Base-by-base conservation (phyloP, 2,888 invertebrate species). In the Tolmerus cingulatus region DNA sequence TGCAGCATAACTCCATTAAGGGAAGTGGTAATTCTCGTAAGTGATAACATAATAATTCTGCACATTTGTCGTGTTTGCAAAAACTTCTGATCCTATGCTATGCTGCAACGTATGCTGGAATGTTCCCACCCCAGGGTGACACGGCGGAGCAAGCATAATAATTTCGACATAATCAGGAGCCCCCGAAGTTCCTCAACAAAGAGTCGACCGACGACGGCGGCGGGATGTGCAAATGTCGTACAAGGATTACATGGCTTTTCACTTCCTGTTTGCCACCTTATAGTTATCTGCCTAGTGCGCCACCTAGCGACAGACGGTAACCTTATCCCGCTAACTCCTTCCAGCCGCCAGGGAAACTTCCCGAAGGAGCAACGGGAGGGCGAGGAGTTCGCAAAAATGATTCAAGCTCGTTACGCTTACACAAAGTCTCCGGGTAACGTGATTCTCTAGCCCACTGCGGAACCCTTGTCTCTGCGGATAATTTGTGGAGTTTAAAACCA, bases 401-500 rank as follows among this genome's bases (percentile, higher is more conserved):
- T 84, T 66, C 82, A 37, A 37, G 19, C 57, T 84, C 82, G 57
- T 84, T 57, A 84, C 66, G 66, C 57, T 84, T 66, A 84, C 82
- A 84, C 66, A 84, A 84, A 37, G 40, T 84, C 40, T 66, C 57
- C 27, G 14, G 55, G 66, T 84, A 37, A n/a, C 82, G 46, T 84
- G 51, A 79, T 51, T 51, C 51, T 23, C 51, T 51, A 79, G 66
- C 66, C 66, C 66, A 66, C 66, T 66, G 19, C 12, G 27, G 12
- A 9, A 12, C 40, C 46, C 74, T 43, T 85, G 85, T 74, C 74
- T 74, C 74, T 74, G 74, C 74, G 74, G 85, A 74, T 85, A 85
- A 85, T 85, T 85, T 85, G 85, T 74, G 74, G 85, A 85, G 85
- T 74, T 85, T 85, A 85, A 85, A 85, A 74, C 43, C 85, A 34